These are phyloP conservation scores for Delphinus delphis DNA, from an alignment of 2,113 vertebrate species.

Conservation along the genomic window DNA sequence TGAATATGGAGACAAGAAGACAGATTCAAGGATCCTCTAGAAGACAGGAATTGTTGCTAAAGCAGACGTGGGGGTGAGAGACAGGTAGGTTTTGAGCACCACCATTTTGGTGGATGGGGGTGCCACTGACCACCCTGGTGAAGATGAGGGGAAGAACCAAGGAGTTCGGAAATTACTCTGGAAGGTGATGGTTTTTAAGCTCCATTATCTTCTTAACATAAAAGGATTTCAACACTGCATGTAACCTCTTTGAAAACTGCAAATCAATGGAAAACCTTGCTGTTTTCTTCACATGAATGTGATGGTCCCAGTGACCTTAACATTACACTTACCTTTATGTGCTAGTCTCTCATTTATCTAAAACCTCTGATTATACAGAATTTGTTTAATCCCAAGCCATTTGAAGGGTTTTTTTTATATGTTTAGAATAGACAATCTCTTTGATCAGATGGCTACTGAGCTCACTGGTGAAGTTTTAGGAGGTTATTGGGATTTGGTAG, in stretches of 20 bases:
- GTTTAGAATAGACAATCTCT: conserved; percentile 25
- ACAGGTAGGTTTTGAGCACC: not conserved
- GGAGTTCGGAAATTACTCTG: not conserved
- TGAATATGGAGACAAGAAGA: not conserved
- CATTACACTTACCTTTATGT: not conserved
- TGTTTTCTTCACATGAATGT: not conserved
- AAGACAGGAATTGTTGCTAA: not conserved
- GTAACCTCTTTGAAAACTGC: not conserved
- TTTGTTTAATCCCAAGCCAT: conserved; percentile 7
- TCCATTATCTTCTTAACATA: not conserved
- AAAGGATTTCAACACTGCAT: not conserved
- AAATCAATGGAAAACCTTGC: not conserved
- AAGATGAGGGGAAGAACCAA: not conserved
- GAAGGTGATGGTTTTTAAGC: not conserved
- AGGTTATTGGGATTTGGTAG: not conserved
- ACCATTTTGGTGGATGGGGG: not conserved
- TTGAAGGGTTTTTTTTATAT: not conserved
- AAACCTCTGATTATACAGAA: not conserved
- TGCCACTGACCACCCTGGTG: not conserved
- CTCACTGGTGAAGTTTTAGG: not conserved
- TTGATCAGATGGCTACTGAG: not conserved
- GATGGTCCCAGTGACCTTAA: not conserved
- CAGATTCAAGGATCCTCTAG: not conserved
- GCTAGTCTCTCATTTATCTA: too few species aligned
- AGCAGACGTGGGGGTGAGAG: not conserved